Percentiles rank a stretch among this genome's conserved stretches.
These are phyloP conservation scores for Chionoecetes opilio DNA, from an alignment of 1,140 invertebrate species.

Conservation along the genomic window DNA sequence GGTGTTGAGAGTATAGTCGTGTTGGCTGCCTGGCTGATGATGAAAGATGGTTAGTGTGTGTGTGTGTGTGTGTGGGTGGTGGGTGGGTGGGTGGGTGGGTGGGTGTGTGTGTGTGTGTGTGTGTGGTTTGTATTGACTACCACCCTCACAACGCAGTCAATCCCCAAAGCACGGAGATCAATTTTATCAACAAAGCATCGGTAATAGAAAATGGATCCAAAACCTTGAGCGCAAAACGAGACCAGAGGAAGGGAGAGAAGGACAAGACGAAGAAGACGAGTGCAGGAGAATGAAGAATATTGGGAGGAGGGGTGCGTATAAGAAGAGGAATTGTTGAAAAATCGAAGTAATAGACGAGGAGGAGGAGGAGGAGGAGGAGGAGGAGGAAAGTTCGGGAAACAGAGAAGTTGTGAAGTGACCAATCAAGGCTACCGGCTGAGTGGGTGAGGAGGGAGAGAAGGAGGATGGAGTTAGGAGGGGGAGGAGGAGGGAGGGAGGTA, in stretches of 20 bases:
- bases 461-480: neutral
- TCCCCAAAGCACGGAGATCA: neutral
- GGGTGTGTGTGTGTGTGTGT: conserved; percentile 17
- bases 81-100: neutral
- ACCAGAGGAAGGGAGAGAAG: neutral
- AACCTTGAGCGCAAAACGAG: neutral
- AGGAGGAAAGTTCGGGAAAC: neutral
- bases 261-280: neutral
- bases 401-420: conserved; percentile 1
- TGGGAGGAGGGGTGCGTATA: neutral
- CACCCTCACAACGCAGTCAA: neutral
- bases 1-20: neutral
- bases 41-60: neutral
- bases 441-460: no score
- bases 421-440: neutral
- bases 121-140: neutral
- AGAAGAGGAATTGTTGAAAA: neutral
- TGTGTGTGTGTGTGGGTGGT: neutral
- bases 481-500: neutral
- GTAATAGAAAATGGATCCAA: neutral
- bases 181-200: neutral
- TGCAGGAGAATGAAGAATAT: neutral
- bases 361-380: neutral
- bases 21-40: neutral
- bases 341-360: neutral